Evolutionary conservation across 2,797 vertebrate species (phyloP).

Genomic region (Catamblyrhynchus diadema): DNA sequence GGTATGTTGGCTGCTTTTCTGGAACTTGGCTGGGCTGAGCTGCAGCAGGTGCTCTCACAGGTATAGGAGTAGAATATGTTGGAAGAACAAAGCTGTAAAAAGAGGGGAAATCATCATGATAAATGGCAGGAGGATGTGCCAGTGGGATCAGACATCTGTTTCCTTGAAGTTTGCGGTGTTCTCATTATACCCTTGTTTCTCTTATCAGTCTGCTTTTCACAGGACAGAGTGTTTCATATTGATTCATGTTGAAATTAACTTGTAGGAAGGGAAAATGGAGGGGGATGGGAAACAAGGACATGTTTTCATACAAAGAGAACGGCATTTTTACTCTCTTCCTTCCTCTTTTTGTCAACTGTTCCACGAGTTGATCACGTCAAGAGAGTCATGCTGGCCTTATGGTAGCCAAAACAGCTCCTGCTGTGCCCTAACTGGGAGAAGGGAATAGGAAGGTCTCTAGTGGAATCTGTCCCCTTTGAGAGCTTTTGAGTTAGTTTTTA

Average conservation of each 20-base stretch:
- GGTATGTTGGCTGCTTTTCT: background rate
- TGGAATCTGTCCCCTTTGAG: background rate
- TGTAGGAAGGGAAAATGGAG: background rate
- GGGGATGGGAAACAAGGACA: background rate
- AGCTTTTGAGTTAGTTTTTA: background rate
- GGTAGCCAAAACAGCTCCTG: background rate
- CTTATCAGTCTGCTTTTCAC: background rate
- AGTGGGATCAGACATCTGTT: constrained; percentile 27
- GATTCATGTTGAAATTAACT: background rate
- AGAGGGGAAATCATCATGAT: background rate
- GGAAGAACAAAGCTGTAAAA: constrained; percentile 15
- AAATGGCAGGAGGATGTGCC: background rate
- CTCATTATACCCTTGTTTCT: background rate
- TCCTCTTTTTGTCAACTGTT: background rate
- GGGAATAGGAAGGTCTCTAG: background rate
- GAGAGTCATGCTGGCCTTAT: background rate
- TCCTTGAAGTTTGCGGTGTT: constrained; percentile 9
- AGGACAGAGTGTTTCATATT: background rate
- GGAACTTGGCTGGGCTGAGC: background rate
- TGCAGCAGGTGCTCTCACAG: background rate
- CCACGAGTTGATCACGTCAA: background rate
- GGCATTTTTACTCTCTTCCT: background rate
- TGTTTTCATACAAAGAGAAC: background rate
- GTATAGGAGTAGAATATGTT: background rate
- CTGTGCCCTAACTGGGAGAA: background rate